Conservation (phyloP, 2,113 vertebrate species). For the Ammodytes marinus region DNA sequence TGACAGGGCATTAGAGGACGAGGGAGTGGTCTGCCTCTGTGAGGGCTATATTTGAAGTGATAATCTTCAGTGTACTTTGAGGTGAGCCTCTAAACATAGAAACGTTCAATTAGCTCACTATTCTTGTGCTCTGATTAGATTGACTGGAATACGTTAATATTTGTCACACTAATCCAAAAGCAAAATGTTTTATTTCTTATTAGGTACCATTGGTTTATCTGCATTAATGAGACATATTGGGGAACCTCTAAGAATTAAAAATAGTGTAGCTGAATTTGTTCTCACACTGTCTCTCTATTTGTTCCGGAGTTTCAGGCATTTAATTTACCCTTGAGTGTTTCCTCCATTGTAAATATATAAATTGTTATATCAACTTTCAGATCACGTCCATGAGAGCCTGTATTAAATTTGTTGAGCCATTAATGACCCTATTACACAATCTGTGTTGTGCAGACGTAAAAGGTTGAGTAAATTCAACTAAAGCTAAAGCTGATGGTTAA, state of each 20-base stretch:
- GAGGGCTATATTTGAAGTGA: slow-evolving; percentile 12
- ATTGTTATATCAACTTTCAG: neutral
- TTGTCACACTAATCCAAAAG: neutral
- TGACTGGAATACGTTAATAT: neutral
- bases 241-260: neutral
- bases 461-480: neutral
- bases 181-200: neutral
- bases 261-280: neutral
- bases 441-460: neutral
- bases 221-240: neutral
- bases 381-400: neutral
- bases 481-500: neutral
- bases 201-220: neutral
- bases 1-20: slow-evolving; percentile 11
- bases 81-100: slow-evolving; percentile 21
- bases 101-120: neutral
- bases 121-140: neutral
- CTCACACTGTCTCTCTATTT: neutral
- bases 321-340: neutral
- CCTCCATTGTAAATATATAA: neutral
- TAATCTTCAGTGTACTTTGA: slow-evolving; percentile 13
- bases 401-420: neutral
- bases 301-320: neutral
- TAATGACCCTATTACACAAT: neutral
- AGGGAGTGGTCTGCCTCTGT: neutral